Evolutionary conservation across 23 tunicate species (phyloP).

Genomic region (Aplidium turbinatum): DNA sequence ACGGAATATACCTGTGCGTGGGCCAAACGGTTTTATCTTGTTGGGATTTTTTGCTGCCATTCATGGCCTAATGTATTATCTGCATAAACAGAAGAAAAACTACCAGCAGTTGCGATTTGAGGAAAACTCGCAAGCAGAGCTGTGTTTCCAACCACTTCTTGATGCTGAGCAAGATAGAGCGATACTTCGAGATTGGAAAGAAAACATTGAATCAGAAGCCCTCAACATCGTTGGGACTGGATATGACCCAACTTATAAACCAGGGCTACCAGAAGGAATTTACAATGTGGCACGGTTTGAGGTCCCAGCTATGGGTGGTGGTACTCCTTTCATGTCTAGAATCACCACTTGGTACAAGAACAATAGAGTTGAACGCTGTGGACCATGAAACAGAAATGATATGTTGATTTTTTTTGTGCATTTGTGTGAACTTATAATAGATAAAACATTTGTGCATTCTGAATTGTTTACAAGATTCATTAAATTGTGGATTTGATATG

Average conservation of each 20-base stretch:
- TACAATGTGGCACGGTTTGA: background rate
- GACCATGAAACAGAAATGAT: too few species aligned
- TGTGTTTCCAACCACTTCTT: constrained; percentile 51
- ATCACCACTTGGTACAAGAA: background rate
- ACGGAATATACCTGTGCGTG: constrained; percentile 70
- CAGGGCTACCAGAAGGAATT: constrained; percentile 19
- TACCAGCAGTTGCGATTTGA: background rate
- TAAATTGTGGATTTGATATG: too few species aligned
- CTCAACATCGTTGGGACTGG: constrained; percentile 93
- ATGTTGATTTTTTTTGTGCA: too few species aligned
- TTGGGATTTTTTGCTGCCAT: constrained; percentile 32
- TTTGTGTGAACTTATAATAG: too few species aligned
- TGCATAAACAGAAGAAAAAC: constrained; percentile 1
- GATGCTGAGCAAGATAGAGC: constrained; percentile 87
- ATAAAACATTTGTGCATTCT: too few species aligned
- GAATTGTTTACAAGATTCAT: too few species aligned
- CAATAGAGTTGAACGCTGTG: too few species aligned
- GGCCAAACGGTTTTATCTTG: constrained; percentile 54
- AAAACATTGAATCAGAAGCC: constrained; percentile 86
- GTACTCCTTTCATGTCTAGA: background rate
- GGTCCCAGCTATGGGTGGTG: background rate
- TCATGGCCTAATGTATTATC: constrained; percentile 14
- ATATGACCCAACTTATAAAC: constrained; percentile 51
- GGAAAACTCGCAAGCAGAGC: constrained; percentile 48
- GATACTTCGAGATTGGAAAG: constrained; percentile 42